Evolutionary conservation across 2,797 vertebrate genomes (phyloP), one percentile per base, ranked within the genome.

Genomic region (Okamejei kenojei): DNA sequence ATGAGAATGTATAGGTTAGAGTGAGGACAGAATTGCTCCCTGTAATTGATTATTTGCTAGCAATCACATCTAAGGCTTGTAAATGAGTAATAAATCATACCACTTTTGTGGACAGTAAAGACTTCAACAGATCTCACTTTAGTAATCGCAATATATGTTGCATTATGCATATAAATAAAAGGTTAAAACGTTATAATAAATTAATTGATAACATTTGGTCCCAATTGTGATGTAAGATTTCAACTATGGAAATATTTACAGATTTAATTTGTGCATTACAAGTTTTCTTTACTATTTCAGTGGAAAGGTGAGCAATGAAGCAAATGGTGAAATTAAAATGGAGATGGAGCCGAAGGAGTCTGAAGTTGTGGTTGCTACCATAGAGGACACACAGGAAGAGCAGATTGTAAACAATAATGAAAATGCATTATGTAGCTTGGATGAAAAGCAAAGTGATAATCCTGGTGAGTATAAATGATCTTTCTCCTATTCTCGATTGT

Each of bases 231-330:
- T 38, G 26, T 54, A 13, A 35, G 77, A 35, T 35, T 78, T 32
- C 21, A 26, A 26, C 38, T 23, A 54, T 26, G 80, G 11, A 82
- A 82, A 26, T 58, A 26, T 54, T 58, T 13, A 45, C 1, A 82
- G 8, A 10, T 82, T 32, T 11, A 58, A 82, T 38, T 82, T 58
- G 38, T 82, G 10, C 61, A 35, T 35, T 2, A 78, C 17, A 74
- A 93, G 38, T 94, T 93, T 93, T 94, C 94, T 95, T 94, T 94
- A 94, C 93, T 94, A 15, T 90, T 93, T 93, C 95, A 98, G 97
- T 96, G 96, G 95, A 95, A 96, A 95, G 79, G 95, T 95, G 94
- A 97, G 97, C 95, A 96, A 94, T 94, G 96, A 97, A 94, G 95
- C 96, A 94, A 97, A 97, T 95, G 96, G 96, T 94, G 96, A 96